A percentile compares a stretch with the other conserved stretches of the same genome.
phyloP scores from a whole-genome alignment of 2,888 invertebrate genomes.

The Drymonia ruficornis region DNA sequence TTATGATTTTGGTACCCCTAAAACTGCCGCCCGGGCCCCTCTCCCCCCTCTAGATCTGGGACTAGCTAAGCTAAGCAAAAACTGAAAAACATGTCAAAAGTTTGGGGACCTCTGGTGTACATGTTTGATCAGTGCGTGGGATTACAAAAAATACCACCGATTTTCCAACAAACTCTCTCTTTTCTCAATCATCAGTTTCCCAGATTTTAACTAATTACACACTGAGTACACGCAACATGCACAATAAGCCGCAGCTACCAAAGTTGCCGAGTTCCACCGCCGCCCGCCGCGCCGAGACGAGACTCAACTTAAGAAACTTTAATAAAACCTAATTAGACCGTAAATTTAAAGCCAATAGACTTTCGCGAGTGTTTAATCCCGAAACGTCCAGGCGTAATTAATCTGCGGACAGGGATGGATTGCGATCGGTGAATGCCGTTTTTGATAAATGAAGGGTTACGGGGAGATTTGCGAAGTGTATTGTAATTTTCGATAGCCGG shows the following conservation, averaged over 20 bases:
- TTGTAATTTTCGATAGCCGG: background rate
- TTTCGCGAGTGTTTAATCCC: conserved; percentile 56
- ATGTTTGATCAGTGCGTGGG: too few species aligned
- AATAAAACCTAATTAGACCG: conserved; percentile 60
- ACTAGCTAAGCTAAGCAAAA: too few species aligned
- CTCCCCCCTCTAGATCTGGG: too few species aligned
- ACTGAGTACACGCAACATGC: background rate
- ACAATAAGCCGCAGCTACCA: background rate
- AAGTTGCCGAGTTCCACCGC: background rate
- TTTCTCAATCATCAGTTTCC: background rate
- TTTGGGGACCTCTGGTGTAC: too few species aligned
- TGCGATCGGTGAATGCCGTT: conserved; percentile 14
- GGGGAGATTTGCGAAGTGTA: background rate
- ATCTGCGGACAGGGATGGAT: conserved; percentile 44
- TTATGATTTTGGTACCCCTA: too few species aligned
- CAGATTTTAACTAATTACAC: background rate
- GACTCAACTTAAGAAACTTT: conserved; percentile 50
- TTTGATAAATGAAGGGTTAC: background rate
- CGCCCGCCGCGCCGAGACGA: conserved; percentile 10
- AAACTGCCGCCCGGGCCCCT: too few species aligned
- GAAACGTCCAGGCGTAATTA: conserved; percentile 54
- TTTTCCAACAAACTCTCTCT: too few species aligned
- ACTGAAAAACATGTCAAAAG: too few species aligned
- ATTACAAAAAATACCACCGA: too few species aligned
- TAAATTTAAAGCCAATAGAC: conserved; percentile 62